A percentile compares a stretch with the other conserved stretches of the same genome.
Conservation (phyloP, 2,888 invertebrate genomes). For the Ellobium chinense region DNA sequence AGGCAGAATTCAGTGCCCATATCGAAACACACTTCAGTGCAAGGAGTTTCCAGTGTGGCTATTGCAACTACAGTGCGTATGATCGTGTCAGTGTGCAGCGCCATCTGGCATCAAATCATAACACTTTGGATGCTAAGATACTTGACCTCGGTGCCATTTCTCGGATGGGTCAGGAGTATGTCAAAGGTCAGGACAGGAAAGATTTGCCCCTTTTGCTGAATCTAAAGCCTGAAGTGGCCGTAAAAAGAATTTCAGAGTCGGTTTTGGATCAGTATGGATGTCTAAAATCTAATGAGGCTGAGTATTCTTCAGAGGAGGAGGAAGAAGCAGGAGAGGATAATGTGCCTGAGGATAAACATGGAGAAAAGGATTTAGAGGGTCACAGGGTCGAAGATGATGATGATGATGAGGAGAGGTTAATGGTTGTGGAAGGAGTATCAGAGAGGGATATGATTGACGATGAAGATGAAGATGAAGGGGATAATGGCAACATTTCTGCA, state of each 20-base stretch:
- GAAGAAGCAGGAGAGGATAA: background rate
- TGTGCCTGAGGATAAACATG: background rate
- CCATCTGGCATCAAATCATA: slow-evolving; percentile 41
- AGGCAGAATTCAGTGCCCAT: slow-evolving; percentile 60
- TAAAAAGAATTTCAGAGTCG: slow-evolving; percentile 37
- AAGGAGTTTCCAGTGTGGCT: slow-evolving; percentile 59
- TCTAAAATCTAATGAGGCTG: background rate
- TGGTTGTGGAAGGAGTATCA: background rate
- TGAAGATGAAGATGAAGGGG: background rate
- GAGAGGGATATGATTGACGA: background rate
- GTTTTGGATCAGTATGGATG: slow-evolving; percentile 28
- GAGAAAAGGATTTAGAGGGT: background rate
- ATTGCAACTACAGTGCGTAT: slow-evolving; percentile 53
- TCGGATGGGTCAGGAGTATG: background rate
- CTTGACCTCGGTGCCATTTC: slow-evolving; percentile 18
- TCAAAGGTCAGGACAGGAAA: background rate
- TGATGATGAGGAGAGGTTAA: slow-evolving; percentile 12
- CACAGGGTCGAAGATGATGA: background rate
- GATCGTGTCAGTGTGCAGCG: slow-evolving; percentile 35
- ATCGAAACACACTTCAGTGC: slow-evolving; percentile 58
- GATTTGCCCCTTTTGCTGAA: slow-evolving; percentile 41
- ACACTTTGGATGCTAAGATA: slow-evolving; percentile 35
- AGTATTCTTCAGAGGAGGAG: background rate
- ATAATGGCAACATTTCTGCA: too few species aligned
- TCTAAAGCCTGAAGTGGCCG: slow-evolving; percentile 31